Percentiles rank a stretch among this genome's conserved stretches.
phyloP scores from a whole-genome alignment of 2,888 invertebrate genomes.

The Liodrosophila aerea region DNA sequence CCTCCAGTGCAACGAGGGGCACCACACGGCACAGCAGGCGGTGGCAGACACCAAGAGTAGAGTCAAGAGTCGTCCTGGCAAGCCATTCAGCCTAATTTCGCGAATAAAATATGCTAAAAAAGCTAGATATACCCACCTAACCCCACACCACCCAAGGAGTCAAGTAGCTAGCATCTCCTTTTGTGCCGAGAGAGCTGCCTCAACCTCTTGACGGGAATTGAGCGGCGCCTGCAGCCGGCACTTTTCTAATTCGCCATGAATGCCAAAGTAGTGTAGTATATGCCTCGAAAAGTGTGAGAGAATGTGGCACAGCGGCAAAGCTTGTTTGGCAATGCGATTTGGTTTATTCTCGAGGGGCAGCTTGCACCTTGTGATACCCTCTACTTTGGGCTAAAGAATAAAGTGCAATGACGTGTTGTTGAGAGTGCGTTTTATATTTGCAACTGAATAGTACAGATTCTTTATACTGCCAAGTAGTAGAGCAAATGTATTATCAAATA shows the following conservation, averaged over 20 bases:
- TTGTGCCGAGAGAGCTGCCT: neutral
- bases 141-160: constrained; percentile 5
- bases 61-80: neutral
- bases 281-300: no score
- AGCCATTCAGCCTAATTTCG: constrained; percentile 61
- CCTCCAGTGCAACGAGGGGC: constrained; percentile 14
- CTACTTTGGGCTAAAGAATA: no score
- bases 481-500: no score
- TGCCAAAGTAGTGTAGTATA: constrained; percentile 46
- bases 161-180: constrained; percentile 34
- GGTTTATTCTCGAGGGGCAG: no score
- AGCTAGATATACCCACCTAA: constrained; percentile 18
- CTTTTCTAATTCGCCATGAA: constrained; percentile 66
- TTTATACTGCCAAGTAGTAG: no score
- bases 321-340: constrained; percentile 22
- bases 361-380: no score
- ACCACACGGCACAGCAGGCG: constrained; percentile 44
- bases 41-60: constrained; percentile 1
- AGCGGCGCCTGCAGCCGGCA: constrained; percentile 68
- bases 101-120: constrained; percentile 68
- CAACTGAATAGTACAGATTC: no score
- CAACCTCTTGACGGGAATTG: constrained; percentile 46
- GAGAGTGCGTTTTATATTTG: no score
- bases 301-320: constrained; percentile 6
- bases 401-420: no score